These are phyloP conservation scores for Drosophila anomelani DNA, from an alignment of 2,888 invertebrate species.

Conservation along the genomic window DNA sequence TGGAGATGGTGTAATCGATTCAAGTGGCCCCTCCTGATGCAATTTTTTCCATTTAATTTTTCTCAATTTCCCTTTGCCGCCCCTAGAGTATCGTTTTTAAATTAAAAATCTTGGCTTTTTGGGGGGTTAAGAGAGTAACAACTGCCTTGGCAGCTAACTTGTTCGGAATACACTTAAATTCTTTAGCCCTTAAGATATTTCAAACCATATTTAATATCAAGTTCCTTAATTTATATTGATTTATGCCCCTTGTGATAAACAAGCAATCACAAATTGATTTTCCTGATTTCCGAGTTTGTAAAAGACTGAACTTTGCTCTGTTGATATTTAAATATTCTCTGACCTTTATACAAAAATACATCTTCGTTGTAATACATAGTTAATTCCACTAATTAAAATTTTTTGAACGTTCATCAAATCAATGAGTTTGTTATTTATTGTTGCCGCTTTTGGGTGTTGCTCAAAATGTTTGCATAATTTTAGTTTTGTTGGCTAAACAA, in stretches of 20 bases:
- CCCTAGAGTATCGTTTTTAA: not conserved
- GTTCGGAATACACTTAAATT: not conserved
- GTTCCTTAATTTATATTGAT: conserved; percentile 56
- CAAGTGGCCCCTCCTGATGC: conserved; percentile 11
- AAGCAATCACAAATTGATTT: conserved; percentile 19
- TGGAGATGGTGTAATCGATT: conserved; percentile 43
- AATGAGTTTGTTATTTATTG: not conserved
- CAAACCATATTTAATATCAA: conserved; percentile 58
- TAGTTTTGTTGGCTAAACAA: conserved; percentile 26
- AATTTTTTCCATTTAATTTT: not conserved
- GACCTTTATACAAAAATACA: conserved; percentile 43
- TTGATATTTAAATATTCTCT: conserved; percentile 20
- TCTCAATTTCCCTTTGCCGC: not conserved
- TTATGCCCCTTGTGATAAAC: conserved; percentile 44
- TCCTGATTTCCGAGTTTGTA: conserved; percentile 32
- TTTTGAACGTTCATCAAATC: conserved; percentile 21
- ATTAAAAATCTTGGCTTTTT: not conserved
- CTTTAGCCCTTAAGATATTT: conserved; percentile 19
- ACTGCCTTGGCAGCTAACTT: not conserved
- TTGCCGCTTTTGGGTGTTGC: conserved; percentile 24
- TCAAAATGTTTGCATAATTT: conserved; percentile 48
- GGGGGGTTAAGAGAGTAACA: not conserved
- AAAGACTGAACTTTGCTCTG: conserved; percentile 53
- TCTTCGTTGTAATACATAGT: conserved; percentile 37
- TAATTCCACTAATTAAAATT: conserved; percentile 56